A percentile compares a stretch with the other conserved stretches of the same genome.
Evolutionary conservation across 2,888 invertebrate genomes (phyloP).

Genomic region (Lamellibrachia satsuma): DNA sequence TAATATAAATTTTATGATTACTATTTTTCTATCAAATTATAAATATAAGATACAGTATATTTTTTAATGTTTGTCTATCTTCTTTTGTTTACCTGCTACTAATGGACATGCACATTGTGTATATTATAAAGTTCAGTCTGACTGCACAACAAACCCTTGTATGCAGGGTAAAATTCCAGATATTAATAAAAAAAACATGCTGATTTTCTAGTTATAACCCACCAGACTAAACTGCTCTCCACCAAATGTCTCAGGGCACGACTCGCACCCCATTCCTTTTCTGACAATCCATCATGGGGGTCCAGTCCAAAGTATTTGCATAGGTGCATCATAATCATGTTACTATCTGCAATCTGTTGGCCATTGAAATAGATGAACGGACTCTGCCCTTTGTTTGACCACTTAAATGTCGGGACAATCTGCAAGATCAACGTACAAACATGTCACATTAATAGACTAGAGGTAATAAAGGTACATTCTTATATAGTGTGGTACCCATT

Average conservation of each 20-base stretch:
- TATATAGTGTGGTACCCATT: no score
- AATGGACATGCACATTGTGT: no score
- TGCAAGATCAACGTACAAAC: neutral
- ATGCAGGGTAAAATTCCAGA: no score
- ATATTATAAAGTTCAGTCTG: no score
- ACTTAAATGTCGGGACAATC: neutral
- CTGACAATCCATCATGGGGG: neutral
- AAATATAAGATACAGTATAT: no score
- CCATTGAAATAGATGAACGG: neutral
- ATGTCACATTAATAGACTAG: neutral
- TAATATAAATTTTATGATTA: no score
- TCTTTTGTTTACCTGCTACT: no score
- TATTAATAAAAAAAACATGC: neutral
- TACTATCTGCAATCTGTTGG: neutral
- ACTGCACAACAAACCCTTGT: no score
- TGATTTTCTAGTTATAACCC: neutral
- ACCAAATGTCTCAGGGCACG: neutral
- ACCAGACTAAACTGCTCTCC: neutral
- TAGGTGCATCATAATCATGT: neutral
- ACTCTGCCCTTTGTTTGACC: neutral
- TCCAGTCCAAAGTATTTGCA: neutral
- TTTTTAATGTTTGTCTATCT: no score
- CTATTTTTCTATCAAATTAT: no score
- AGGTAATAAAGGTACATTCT: no score
- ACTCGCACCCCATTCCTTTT: neutral